Evolutionary conservation across 2,888 invertebrate species (phyloP).

Genomic region (Carcina quercana): DNA sequence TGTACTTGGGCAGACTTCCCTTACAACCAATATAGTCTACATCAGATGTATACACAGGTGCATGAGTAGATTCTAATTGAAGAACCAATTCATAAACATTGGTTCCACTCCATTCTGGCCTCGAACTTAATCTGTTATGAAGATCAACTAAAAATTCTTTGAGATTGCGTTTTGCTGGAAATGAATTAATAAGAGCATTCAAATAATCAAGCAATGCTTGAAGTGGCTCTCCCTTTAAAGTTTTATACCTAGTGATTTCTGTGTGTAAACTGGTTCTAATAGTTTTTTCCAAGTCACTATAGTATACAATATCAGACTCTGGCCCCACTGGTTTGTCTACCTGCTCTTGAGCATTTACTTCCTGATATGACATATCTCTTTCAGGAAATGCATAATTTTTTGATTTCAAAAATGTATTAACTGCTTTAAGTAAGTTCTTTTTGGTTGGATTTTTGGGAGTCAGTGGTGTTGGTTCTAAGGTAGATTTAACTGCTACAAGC

Average conservation of each 20-base stretch:
- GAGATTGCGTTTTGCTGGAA: slow-evolving; percentile 84
- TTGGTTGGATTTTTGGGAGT: slow-evolving; percentile 53
- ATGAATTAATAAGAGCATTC: slow-evolving; percentile 81
- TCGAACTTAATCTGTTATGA: slow-evolving; percentile 63
- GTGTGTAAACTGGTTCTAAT: slow-evolving; percentile 87
- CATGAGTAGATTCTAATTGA: slow-evolving; percentile 64
- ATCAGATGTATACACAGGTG: slow-evolving; percentile 71
- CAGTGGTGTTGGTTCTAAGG: slow-evolving; percentile 44
- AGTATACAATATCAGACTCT: slow-evolving; percentile 79
- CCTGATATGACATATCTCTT: slow-evolving; percentile 28
- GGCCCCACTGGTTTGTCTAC: slow-evolving; percentile 20
- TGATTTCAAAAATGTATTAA: slow-evolving; percentile 67
- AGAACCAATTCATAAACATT: slow-evolving; percentile 74
- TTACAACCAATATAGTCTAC: slow-evolving; percentile 85
- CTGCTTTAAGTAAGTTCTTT: slow-evolving; percentile 57
- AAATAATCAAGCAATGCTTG: slow-evolving; percentile 84
- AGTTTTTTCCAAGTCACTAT: slow-evolving; percentile 91
- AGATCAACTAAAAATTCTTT: slow-evolving; percentile 78
- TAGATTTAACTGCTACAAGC: slow-evolving; percentile 63
- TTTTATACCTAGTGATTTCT: slow-evolving; percentile 84
- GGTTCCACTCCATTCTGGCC: slow-evolving; percentile 71
- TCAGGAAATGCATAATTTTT: slow-evolving; percentile 58
- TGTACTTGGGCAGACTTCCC: slow-evolving; percentile 81
- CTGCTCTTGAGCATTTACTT: slow-evolving; percentile 26
- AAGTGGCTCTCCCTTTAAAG: slow-evolving; percentile 81